Evolutionary conservation across 1,140 invertebrate species (phyloP), one percentile per base, ranked within the genome.

Genomic region (Agrypnia vestita): DNA sequence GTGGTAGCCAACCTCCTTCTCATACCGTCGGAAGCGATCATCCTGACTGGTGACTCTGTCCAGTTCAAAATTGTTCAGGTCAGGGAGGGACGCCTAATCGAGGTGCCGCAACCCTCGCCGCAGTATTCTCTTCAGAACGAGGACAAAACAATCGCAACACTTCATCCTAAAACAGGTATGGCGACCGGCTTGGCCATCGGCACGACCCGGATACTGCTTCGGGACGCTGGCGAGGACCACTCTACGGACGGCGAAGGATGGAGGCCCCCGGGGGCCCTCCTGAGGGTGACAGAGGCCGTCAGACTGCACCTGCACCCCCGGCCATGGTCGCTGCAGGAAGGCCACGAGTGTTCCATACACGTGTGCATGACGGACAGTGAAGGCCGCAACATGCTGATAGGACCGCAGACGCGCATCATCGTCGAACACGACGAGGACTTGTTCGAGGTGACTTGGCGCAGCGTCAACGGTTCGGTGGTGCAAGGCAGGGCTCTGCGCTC

Each of bases 1-100:
- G 94, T 96, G 13, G 92, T 96, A 71, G 95, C 95, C 10, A 96
- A 97, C 90, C 86, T 97, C 15, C 91, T 96, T 71, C 90, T 97
- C 15, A 91, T 92, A 73, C 96, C 96, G 35, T 89, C 92, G 9
- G 94, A 95, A 85, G 91, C 94, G 4, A 94, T 93, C 84, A 87
- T 97, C 12, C 88, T 96, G 84, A 87, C 89, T 53, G 91, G 92
- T 69, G 92, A 94, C 84, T 88, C 87, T 55, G 90, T 97, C 49
- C 90, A 91, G 53, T 95, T 94, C 84, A 91, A 90, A 84, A 92
- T 96, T 77, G 91, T 94, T 84, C 92, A 95, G 84, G 92, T 96
- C 87, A 17, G 35, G 81, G 90, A 91, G 85, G 92, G 90, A 55
- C 87, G 90, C 53, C 85, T 84, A 86, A 92, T 85, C 82, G 87